These are phyloP conservation scores for Peromyscus maniculatus DNA, from an alignment of 2,113 vertebrate species.

Conservation along the genomic window DNA sequence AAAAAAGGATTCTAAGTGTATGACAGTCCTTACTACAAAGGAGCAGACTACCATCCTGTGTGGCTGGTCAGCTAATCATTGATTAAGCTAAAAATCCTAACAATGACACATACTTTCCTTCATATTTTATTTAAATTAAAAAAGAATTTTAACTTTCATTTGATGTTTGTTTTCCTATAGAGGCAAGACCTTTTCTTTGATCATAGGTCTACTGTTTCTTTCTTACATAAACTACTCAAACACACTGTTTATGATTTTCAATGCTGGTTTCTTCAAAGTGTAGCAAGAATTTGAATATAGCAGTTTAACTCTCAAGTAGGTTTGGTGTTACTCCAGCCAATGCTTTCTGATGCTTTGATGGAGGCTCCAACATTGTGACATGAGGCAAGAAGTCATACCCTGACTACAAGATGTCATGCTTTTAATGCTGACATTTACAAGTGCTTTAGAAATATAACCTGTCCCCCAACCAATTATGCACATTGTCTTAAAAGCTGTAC, in stretches of 20 bases:
- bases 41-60: neutral
- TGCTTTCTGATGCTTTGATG: conserved; percentile 25
- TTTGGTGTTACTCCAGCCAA: neutral
- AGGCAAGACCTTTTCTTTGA: conserved; percentile 13
- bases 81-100: conserved; percentile 45
- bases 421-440: conserved; percentile 52
- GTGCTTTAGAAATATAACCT: conserved; percentile 59
- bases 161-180: conserved; percentile 53
- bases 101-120: conserved; percentile 22
- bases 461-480: conserved; percentile 29
- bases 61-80: conserved; percentile 18
- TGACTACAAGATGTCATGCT: conserved; percentile 33
- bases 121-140: conserved; percentile 57
- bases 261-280: conserved; percentile 32
- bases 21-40: conserved; percentile 20
- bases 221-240: conserved; percentile 53
- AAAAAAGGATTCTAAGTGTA: conserved; percentile 30
- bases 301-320: neutral
- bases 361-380: conserved; percentile 5
- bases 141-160: conserved; percentile 40
- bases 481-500: conserved; percentile 61
- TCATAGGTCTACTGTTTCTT: conserved; percentile 24
- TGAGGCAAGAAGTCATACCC: conserved; percentile 20
- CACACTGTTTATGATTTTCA: conserved; percentile 48
- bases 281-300: conserved; percentile 36